Evolutionary conservation across 2,113 vertebrate genomes (phyloP), one percentile per base, ranked within the genome.

Genomic region (Eonycteris spelaea): DNA sequence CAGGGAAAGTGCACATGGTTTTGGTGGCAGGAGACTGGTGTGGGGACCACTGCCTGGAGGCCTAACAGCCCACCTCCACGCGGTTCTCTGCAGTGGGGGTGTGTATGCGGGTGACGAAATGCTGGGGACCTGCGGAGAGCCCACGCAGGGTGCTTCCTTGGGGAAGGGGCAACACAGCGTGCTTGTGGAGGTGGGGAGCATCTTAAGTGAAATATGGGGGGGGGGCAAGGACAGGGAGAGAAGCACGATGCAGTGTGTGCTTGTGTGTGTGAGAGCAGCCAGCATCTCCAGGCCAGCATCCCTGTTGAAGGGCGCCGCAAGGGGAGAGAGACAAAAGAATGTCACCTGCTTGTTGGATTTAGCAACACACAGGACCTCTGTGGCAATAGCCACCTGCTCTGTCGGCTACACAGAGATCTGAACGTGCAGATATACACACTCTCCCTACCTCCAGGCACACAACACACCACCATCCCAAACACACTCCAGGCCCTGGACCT

Each of bases 321-420:
- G 92, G 51, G 57, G 38, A 71, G 8, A 7, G 40, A 74, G 30
- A 92, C 91, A 77, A 59, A 91, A 57, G 74, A 92, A 71, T 26
- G 4, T 48, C 94, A 93, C 88, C 95, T 77, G 88, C 28, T 65
- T 71, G n/a, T 28, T 51, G 77, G 51, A 30, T 74, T 93, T 91
- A 67, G 94, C 96, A 82, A 68, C 68, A 91, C 61, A 30, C 2
- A 3, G 48, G 65, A 75, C 22, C 71, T 91, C 33, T 57, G 80
- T 1, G 8, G 43, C 80, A 6, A 43, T 0, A 70, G 35, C 78
- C 90, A 61, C 74, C 73, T 90, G 92, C 75, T 73, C 21, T 85
- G 65, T 78, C 57, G 40, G 28, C 73, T 16, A 16, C 51, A 5
- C 55, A 51, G 67, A 73, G 35, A 9, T 19, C 63, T 15, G 53